These are phyloP conservation scores for Drosophila affinis DNA, from an alignment of 2,888 invertebrate species.

Conservation along the genomic window DNA sequence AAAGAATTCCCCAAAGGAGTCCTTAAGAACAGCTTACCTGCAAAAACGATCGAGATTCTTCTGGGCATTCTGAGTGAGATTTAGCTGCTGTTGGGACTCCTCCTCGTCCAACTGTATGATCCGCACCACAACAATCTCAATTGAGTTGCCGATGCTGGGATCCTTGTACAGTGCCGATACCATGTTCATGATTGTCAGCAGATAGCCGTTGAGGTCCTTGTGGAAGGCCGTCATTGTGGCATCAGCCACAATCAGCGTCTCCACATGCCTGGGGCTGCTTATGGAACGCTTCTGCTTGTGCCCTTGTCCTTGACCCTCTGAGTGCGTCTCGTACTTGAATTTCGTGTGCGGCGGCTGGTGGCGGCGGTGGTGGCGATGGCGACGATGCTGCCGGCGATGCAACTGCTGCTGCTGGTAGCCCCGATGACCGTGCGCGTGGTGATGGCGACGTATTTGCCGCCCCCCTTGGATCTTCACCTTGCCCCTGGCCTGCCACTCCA, in stretches of 20 bases:
- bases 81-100: constrained; percentile 86
- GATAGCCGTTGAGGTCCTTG: constrained; percentile 92
- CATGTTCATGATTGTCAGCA: constrained; percentile 97
- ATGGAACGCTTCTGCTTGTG: constrained; percentile 86
- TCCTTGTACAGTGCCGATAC: constrained; percentile 93
- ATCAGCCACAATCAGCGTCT: constrained; percentile 94
- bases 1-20: background rate
- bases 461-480: constrained; percentile 84
- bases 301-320: constrained; percentile 19
- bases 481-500: constrained; percentile 87
- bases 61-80: constrained; percentile 92
- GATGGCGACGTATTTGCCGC: constrained; percentile 81
- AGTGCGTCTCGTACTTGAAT: constrained; percentile 58
- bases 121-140: constrained; percentile 94
- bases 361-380: constrained; percentile 30
- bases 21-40: constrained; percentile 80
- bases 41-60: constrained; percentile 93
- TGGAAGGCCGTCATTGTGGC: constrained; percentile 94
- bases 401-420: constrained; percentile 35
- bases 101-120: constrained; percentile 89
- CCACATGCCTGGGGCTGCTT: constrained; percentile 91
- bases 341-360: constrained; percentile 52
- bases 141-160: constrained; percentile 94
- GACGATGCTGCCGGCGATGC: constrained; percentile 6
- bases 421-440: constrained; percentile 27